Evolutionary conservation across 1,140 invertebrate species (phyloP).

Genomic region (Berghia stephanieae): DNA sequence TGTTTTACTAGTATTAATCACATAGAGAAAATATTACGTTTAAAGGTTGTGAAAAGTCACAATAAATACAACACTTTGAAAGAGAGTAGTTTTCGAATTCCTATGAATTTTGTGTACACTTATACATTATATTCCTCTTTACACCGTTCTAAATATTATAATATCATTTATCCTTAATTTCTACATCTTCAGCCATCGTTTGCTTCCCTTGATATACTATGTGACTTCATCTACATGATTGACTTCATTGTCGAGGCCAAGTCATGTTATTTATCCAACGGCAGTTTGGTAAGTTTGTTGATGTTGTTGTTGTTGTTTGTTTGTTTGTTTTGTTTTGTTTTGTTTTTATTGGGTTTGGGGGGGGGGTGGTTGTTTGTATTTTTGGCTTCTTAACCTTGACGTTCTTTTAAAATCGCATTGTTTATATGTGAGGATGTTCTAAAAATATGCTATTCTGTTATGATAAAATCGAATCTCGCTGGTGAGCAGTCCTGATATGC

Average conservation of each 20-base stretch:
- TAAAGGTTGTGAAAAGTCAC: too few species aligned
- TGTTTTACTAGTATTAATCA: too few species aligned
- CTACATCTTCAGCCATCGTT: slow-evolving; percentile 35
- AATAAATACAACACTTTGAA: too few species aligned
- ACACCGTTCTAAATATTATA: too few species aligned
- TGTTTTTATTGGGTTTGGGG: neutral
- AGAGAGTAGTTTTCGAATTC: too few species aligned
- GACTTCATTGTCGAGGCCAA: slow-evolving; percentile 44
- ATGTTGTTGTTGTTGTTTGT: neutral
- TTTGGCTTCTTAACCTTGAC: neutral
- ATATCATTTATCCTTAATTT: neutral
- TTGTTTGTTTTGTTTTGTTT: neutral
- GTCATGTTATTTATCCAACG: slow-evolving; percentile 43
- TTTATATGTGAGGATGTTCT: slow-evolving; percentile 1
- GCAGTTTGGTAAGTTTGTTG: slow-evolving; percentile 43
- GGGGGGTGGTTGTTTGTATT: slow-evolving; percentile 3
- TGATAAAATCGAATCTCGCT: neutral
- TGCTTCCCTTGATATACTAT: slow-evolving; percentile 35
- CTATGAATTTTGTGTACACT: too few species aligned
- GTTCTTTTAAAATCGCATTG: too few species aligned
- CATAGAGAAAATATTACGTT: too few species aligned
- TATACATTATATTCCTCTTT: too few species aligned
- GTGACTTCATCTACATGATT: slow-evolving; percentile 42
- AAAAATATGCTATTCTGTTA: neutral
- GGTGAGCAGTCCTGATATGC: too few species aligned